Conservation (phyloP, 1,140 invertebrate genomes). For the Calycopis cecrops region DNA sequence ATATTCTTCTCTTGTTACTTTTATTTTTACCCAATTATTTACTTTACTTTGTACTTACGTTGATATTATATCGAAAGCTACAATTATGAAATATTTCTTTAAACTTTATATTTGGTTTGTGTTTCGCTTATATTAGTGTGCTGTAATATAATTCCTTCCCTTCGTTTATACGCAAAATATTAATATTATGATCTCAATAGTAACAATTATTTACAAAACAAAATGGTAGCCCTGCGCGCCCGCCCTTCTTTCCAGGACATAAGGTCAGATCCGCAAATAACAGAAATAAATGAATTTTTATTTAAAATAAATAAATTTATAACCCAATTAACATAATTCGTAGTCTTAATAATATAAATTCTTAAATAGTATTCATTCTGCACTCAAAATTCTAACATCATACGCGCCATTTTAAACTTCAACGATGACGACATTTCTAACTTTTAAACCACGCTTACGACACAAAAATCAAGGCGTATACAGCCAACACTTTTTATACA, state of each 20-base stretch:
- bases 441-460: background rate
- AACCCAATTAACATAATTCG: background rate
- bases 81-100: too few species aligned
- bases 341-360: background rate
- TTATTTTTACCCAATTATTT: background rate
- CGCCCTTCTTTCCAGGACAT: too few species aligned
- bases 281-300: background rate
- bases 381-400: too few species aligned
- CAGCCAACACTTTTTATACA: too few species aligned
- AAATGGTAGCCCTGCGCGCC: too few species aligned
- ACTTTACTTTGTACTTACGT: too few species aligned
- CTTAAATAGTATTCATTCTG: background rate
- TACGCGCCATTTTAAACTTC: too few species aligned
- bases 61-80: too few species aligned
- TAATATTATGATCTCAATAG: background rate
- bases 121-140: too few species aligned
- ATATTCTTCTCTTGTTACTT: background rate
- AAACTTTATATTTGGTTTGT: too few species aligned
- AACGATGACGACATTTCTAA: background rate
- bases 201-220: background rate
- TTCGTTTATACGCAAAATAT: background rate
- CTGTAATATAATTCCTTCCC: too few species aligned
- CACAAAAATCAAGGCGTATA: background rate
- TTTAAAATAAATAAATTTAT: background rate
- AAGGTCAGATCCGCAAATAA: background rate